Evolutionary conservation across 2,888 invertebrate genomes (phyloP), one percentile per base, ranked within the genome.

Genomic region (Caradrina clavipalpis): DNA sequence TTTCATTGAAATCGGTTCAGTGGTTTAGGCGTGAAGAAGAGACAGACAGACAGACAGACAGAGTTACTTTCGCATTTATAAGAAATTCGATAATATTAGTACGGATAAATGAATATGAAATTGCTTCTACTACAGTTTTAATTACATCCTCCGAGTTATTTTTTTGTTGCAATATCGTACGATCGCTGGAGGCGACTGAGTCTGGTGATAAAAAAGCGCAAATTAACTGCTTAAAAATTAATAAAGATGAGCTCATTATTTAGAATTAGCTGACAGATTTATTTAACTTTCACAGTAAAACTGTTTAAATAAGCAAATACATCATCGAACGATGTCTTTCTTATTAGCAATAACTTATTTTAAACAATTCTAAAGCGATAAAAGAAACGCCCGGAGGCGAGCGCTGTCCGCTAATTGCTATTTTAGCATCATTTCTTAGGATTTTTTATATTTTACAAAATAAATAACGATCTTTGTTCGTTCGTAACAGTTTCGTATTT

Each of bases 221-320:
- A 78, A 60, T 49, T 45, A 72, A 73, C 55, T 19, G 50, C 58
- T 77, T 75, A 63, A 79, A 79, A 65, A 80, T 65, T 62, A 75
- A 77, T 80, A 80, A 80, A 70, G 68, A 81, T 73, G 13, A 53
- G 73, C 58, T 76, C 70, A 69, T 83, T 80, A 81, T 69, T 83
- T n/a, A 75, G 67, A 58, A 78, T 78, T 76, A 76, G 77, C 57
- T 63, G 80, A 67, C 81, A 78, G 78, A 78, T 78, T 80, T 78
- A 80, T 78, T 67, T 39, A 57, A 53, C 63, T 76, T 76, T 76
- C 61, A 61, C 50, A 55, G 17, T 19, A 53, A 61, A 57, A 64
- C 71, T 67, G 57, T 71, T 71, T 55, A 58, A 39, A 67, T 67
- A 67, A 57, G 35, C 53, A 63, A 57, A 78, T 83, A 69, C 56